Evolutionary conservation across 2,888 invertebrate genomes (phyloP), one percentile per base, ranked within the genome.

Genomic region (Megaustenia siamemsis): DNA sequence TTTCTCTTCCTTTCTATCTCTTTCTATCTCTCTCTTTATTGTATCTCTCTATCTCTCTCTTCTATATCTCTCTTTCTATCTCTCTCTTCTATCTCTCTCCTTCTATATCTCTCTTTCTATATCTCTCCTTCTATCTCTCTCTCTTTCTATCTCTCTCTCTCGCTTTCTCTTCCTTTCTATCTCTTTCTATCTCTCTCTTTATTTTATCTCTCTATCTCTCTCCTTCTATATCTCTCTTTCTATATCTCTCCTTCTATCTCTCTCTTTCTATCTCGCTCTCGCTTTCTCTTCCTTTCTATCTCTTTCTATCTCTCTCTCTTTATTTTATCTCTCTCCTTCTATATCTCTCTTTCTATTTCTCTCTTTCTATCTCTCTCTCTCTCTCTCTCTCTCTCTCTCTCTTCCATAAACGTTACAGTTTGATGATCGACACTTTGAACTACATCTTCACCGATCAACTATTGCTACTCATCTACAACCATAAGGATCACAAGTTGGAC

Each of bases 101-200:
- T 32, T 38, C 35, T 68, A 6, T 28, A 4, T 12, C 35, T 38
- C 49, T 38, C 40, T 49, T 38, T 66, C n/a, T n/a, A n/a, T 66
- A 4, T 79, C 45, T 66, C 45, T 68, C n/a, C 40, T 43, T 68
- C 10, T 66, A 24, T 66, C 40, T 79, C 68, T 68, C 45, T 66
- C 5, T 80, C 80, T 80, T 32, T 45, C 43, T 80, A 45, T 66
- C 38, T 79, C 45, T 66, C 45, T 68, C n/a, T 28, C 66, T 68
- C 10, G 40, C 28, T 66, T 32, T 79, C 68, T 68, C 45, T 66
- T 2, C 69, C 80, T 80, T 32, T 45, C 43, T 80, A 45, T 63
- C 43, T 38, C 8, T 80, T 49, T 45, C 45, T 68, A 18, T 68
- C 80, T 28, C 35, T 45, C n/a, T n/a, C 49, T 43, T 32, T 1